Evolutionary conservation across 2,113 vertebrate genomes (phyloP), one percentile per base, ranked within the genome.

Genomic region (Pygathrix nemaeus): DNA sequence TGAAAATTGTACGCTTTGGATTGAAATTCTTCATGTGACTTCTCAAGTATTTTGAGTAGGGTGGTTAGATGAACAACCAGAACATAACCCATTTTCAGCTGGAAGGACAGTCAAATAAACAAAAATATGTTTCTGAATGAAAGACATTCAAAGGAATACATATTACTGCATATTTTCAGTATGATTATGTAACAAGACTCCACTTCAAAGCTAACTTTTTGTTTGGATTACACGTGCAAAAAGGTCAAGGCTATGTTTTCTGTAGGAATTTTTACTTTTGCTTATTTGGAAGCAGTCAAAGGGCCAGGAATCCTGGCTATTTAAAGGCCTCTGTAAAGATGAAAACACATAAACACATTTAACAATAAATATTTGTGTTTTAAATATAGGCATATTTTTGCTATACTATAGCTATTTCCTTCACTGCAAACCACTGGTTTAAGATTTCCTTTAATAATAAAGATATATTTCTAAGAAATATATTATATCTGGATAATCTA

Each of bases 201-300:
- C 68, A 94, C 87, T 97, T 97, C 95, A 97, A 97, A 97, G 97
- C 17, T 80, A 96, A 95, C n/a, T 93, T 94, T 93, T 92, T 23
- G 0, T 81, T 97, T 96, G 96, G 90, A 84, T 96, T 97, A 96
- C 80, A 64, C 84, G 86, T 79, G 35, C 79, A 93, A 93, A 94
- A 96, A 92, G 92, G 95, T 96, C 96, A 97, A 90, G 94, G 87
- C 75, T 92, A 68, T 87, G 93, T 94, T 97, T 97, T 84, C 90
- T 92, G 73, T 55, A 96, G 82, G 79, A 90, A 90, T 93, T 95
- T 96, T 92, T 94, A 93, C 89, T 95, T 94, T 72, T 92, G 89
- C 78, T 97, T 96, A 72, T 80, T 95, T 96, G 61, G 55, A 93
- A 93, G 89, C 50, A 55, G 79, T 93, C 84, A 94, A 87, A 96